Evolutionary conservation across 2,113 vertebrate genomes (phyloP).

Genomic region (Edolisoma coerulescens): DNA sequence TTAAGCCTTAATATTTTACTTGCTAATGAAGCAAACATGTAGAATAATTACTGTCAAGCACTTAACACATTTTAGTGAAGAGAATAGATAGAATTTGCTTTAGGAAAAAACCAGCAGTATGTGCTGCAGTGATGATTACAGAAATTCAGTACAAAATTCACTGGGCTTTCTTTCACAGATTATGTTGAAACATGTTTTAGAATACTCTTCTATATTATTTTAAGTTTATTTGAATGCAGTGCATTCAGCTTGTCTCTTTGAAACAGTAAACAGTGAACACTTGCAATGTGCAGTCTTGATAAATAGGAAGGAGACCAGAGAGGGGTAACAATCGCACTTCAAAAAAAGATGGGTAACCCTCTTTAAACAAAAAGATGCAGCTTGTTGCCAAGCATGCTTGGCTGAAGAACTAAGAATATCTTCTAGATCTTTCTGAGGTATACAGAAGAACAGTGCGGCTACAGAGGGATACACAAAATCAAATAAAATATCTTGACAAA

Average conservation of each 20-base stretch:
- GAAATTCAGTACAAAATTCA: neutral
- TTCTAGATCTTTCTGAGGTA: neutral
- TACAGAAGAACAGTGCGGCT: neutral
- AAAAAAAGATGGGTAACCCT: neutral
- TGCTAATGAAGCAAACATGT: conserved; percentile 4
- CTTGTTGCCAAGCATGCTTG: neutral
- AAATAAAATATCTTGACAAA: conserved; percentile 2
- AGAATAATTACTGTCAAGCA: conserved; percentile 25
- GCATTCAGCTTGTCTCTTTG: neutral
- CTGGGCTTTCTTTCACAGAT: neutral
- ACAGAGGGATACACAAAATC: neutral
- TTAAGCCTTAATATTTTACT: conserved; percentile 27
- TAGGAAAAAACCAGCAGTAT: neutral
- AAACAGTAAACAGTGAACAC: neutral
- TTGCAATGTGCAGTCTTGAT: neutral
- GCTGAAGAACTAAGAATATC: neutral
- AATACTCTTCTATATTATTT: neutral
- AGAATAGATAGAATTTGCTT: neutral
- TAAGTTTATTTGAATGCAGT: neutral
- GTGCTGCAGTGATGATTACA: neutral
- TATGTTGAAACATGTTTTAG: neutral
- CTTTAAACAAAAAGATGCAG: neutral
- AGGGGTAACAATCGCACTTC: neutral
- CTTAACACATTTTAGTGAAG: conserved; percentile 11
- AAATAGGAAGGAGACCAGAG: neutral